A percentile compares a stretch with the other conserved stretches of the same genome.
These are phyloP conservation scores for Dione juno DNA, from an alignment of 2,888 invertebrate species.

Conservation along the genomic window DNA sequence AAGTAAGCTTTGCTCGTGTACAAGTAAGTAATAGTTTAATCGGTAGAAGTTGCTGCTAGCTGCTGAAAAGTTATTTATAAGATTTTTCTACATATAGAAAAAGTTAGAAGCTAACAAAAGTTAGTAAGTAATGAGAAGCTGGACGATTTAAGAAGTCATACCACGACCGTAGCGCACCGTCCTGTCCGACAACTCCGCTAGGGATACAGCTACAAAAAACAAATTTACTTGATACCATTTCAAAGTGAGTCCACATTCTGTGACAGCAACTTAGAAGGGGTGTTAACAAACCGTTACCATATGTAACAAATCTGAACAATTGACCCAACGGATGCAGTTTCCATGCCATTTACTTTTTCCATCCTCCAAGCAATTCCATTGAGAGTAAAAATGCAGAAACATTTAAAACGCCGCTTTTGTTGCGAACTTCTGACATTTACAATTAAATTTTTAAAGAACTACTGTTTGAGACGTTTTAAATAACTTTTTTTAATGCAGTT, in stretches of 20 bases:
- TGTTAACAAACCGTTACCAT: slow-evolving; percentile 46
- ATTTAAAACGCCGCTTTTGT: slow-evolving; percentile 34
- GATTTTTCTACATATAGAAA: too few species aligned
- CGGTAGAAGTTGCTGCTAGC: too few species aligned
- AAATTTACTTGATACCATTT: neutral
- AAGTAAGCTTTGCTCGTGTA: too few species aligned
- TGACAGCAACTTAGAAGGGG: slow-evolving; percentile 46
- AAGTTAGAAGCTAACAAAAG: too few species aligned
- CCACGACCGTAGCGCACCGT: too few species aligned
- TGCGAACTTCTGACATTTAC: slow-evolving; percentile 29
- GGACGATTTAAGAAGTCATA: too few species aligned
- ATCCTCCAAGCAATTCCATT: slow-evolving; percentile 44
- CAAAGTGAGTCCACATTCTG: neutral
- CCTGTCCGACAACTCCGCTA: too few species aligned
- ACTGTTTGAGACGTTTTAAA: slow-evolving; percentile 32
- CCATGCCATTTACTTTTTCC: slow-evolving; percentile 34
- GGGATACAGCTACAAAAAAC: neutral
- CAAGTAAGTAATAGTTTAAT: too few species aligned
- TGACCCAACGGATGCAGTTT: slow-evolving; percentile 48
- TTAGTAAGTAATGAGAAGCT: too few species aligned
- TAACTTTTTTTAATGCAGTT: slow-evolving; percentile 23
- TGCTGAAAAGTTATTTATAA: too few species aligned
- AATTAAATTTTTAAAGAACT: slow-evolving; percentile 28
- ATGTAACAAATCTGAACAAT: slow-evolving; percentile 50
- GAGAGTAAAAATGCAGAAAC: slow-evolving; percentile 28